Base-by-base conservation (phyloP, 2,888 invertebrate genomes). In the Lepidochitona cinerea region DNA sequence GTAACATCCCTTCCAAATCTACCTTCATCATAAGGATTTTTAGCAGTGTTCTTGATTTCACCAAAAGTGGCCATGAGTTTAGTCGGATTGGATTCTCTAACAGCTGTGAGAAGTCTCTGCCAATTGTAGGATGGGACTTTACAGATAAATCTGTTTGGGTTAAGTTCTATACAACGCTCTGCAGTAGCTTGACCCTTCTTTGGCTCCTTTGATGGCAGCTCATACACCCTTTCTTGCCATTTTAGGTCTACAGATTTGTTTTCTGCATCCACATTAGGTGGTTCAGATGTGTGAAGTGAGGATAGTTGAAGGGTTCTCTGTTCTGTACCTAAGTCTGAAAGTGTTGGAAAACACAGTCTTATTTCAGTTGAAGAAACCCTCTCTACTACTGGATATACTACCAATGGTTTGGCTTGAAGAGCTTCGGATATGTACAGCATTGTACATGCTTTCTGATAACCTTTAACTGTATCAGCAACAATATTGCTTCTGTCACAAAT, bases 171-270 rank as follows among this genome's bases (percentile, higher is more conserved):
- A 0, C 52, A 37, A 68, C n/a, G 14, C 49, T 29, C 52, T 9
- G 67, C 70, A 29, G 69, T 32, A 7, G 69, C 52, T 29, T 75
- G 68, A 18, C 68, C 64, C 26, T 54, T 59, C 64, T 69, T 64
- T 14, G 70, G 53, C 35, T 71, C 52, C 23, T 32, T 14, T 23
- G 26, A 41, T 29, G 65, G 64, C 0, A 74, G 65, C 68, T 86
- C 84, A 75, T 87, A 89, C 29, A 88, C 77, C 64, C 86, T 73
- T 72, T 85, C 83, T 49, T 83, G 79, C 86, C 87, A 88, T 12
- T 71, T 78, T n/a, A 87, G 37, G 26, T 75, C 72, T 12, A 87
- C 72, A 0, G 53, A 29, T 6, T 33, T 35, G 9, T 79, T 77
- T 37, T 81, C 80, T 6, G 59, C 71, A 7, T 72, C 49, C 1